Conservation (phyloP, 2,888 invertebrate genomes). For the Yponomeuta plumbellus region DNA sequence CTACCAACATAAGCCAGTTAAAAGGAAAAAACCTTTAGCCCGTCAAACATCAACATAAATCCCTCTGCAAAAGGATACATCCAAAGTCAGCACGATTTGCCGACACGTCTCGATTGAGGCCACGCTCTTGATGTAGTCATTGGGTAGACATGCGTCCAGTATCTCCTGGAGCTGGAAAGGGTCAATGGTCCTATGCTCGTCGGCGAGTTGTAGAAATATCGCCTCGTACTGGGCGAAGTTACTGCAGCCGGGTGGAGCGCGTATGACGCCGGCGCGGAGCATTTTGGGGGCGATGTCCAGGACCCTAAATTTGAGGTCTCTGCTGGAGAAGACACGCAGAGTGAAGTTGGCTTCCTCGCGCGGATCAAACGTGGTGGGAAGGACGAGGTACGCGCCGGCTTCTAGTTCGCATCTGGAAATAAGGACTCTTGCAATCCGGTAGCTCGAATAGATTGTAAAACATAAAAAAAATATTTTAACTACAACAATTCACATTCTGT, state of each 20-base stretch:
- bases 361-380: conserved; percentile 94
- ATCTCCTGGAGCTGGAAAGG: conserved; percentile 94
- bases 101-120: conserved; percentile 94
- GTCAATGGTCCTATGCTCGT: conserved; percentile 92
- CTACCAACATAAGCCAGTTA: background rate
- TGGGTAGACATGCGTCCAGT: conserved; percentile 92
- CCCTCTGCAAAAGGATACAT: conserved; percentile 80
- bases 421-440: background rate
- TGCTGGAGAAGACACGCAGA: conserved; percentile 86
- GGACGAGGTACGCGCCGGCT: conserved; percentile 87
- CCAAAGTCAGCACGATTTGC: conserved; percentile 91
- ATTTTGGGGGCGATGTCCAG: conserved; percentile 81
- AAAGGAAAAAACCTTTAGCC: conserved; percentile 1
- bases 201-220: conserved; percentile 91
- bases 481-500: too few relatives aligned
- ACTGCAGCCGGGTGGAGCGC: conserved; percentile 82
- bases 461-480: background rate
- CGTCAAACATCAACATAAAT: background rate
- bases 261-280: conserved; percentile 84
- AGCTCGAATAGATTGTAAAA: background rate
- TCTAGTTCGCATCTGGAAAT: conserved; percentile 84
- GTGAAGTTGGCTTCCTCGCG: conserved; percentile 93
- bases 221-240: conserved; percentile 91
- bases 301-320: conserved; percentile 84
- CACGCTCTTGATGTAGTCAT: conserved; percentile 96